phyloP scores from a whole-genome alignment of 2,888 invertebrate species.

The Ischnura elegans region DNA sequence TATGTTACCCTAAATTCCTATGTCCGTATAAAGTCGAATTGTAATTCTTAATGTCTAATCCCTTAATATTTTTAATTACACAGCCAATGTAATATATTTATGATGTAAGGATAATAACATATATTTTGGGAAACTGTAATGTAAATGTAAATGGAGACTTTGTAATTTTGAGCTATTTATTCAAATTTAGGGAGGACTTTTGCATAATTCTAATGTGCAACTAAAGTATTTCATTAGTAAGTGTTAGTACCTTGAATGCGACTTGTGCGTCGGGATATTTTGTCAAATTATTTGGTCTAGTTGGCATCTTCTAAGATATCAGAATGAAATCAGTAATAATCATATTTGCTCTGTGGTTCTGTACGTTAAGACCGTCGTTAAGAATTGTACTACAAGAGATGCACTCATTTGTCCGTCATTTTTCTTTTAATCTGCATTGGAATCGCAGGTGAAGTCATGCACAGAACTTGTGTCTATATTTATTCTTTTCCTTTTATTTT shows the following conservation, averaged over 20 bases:
- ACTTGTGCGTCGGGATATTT: background rate
- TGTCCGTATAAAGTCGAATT: background rate
- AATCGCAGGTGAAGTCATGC: background rate
- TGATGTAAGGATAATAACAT: background rate
- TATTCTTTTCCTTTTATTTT: background rate
- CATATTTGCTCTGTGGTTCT: background rate
- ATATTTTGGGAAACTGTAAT: constrained; percentile 58
- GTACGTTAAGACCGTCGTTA: background rate
- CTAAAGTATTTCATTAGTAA: background rate
- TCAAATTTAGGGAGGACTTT: constrained; percentile 1
- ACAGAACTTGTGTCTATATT: background rate
- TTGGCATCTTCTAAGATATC: background rate
- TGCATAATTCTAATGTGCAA: background rate
- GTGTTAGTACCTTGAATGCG: background rate
- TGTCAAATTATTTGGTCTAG: background rate
- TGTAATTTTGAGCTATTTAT: constrained; percentile 8
- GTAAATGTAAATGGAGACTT: background rate
- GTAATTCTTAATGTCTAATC: background rate
- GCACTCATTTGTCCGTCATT: background rate
- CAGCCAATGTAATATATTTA: background rate
- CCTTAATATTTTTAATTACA: constrained; percentile 26
- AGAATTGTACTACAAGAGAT: background rate
- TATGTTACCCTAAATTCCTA: background rate
- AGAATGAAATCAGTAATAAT: background rate
- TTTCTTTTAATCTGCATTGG: background rate